phyloP scores from a whole-genome alignment of 2,113 vertebrate genomes.

The Chaetorhynchus papuensis region DNA sequence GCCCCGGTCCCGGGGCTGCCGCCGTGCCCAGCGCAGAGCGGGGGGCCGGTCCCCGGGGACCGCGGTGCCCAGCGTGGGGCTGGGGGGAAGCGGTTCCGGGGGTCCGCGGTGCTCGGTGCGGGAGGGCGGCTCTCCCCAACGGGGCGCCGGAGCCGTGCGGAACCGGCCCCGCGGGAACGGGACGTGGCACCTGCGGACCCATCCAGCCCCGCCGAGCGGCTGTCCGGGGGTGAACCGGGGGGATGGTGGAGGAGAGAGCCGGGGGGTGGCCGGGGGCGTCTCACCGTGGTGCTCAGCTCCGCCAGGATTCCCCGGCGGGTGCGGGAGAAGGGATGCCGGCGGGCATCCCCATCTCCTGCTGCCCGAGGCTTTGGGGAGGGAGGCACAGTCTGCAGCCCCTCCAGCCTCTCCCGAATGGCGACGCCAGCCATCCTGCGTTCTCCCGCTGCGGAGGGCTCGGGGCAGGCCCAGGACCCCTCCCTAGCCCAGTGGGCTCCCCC shows the following conservation, averaged over 20 bases:
- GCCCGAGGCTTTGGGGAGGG: background rate
- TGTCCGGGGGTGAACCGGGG: background rate
- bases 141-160: background rate
- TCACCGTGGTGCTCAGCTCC: background rate
- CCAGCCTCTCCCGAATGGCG: background rate
- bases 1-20: background rate
- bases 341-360: background rate
- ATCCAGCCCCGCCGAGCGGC: background rate
- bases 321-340: background rate
- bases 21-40: background rate
- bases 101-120: background rate
- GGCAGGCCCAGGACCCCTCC: background rate
- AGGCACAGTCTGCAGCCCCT: background rate
- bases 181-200: background rate
- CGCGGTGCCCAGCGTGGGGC: background rate
- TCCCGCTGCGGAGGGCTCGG: background rate
- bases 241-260: background rate
- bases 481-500: background rate
- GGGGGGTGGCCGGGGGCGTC: background rate
- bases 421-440: background rate
- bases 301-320: background rate
- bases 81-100: background rate
- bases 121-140: background rate
- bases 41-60: background rate
- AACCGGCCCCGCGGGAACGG: background rate